Evolutionary conservation across 2,113 vertebrate species (phyloP).

Genomic region (Rhabdomys dilectus): DNA sequence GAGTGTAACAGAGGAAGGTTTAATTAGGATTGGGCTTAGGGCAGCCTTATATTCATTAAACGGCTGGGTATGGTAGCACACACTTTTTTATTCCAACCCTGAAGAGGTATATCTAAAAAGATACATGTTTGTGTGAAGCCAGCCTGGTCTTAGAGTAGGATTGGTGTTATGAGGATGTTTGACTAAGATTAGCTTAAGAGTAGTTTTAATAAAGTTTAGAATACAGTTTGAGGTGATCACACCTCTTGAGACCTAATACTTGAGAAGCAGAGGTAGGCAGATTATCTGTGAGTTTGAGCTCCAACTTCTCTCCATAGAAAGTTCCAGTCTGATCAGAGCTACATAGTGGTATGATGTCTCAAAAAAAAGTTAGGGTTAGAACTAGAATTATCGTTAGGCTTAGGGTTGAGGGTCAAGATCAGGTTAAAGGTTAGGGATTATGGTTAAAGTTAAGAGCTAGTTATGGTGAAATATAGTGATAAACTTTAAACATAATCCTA

Average conservation of each 20-base stretch:
- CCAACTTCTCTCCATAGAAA: background rate
- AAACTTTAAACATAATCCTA: background rate
- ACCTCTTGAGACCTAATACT: background rate
- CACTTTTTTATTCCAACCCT: background rate
- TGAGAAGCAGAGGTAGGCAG: background rate
- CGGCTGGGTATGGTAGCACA: background rate
- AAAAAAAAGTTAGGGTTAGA: background rate
- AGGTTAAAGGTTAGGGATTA: background rate
- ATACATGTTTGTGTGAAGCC: background rate
- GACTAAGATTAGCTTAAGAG: background rate
- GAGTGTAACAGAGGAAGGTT: background rate
- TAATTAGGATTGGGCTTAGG: background rate
- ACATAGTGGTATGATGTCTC: background rate
- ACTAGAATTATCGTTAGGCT: background rate
- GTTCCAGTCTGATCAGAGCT: background rate
- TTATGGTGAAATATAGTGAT: background rate
- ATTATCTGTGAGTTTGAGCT: background rate
- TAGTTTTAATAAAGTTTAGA: background rate
- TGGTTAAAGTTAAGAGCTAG: background rate
- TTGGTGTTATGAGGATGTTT: background rate
- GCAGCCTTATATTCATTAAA: background rate
- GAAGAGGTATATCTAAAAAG: background rate
- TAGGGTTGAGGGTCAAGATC: background rate
- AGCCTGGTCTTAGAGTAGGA: background rate
- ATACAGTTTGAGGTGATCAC: background rate